Base-by-base conservation (phyloP, 30 jellyfish, hydroid and myxozoan genomes). In the Calvadosia cruxmelitensis region DNA sequence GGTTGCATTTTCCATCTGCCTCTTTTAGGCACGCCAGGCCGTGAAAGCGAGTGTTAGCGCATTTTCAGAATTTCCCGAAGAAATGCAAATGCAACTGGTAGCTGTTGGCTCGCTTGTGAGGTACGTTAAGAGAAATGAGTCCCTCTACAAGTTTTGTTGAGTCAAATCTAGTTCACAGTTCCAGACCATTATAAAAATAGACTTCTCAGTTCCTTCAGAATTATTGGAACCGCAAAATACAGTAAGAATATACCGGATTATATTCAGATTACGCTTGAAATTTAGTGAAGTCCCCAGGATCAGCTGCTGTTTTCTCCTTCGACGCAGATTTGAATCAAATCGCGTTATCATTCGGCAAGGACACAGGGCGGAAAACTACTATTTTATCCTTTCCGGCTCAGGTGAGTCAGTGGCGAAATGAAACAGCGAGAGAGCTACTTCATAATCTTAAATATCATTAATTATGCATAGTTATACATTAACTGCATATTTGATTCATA, bases 311-410 rank as follows among this genome's bases (percentile, higher is more conserved):
- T 0, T 1, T 7, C 57, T 29, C 50, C 26, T 66, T 67, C 2
- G 29, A 31, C 42, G 1, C 62, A 79, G 93, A 33, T 79, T 79
- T 48, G 84, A 79, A 27, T 66, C 84, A 27, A 79, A 79, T 49
- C 49, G 93, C 50, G 93, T 79, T 42, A 79, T 79, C 31, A 79
- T 79, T 25, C 67, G 93, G 27, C 93, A 79, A 66, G 93, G 93
- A 3, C 93, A 79, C 50, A 70, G 80, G 3, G 80, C 93, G 7
- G 53, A 67, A 31, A 79, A 79, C 33, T 79, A 67, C 76, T 79
- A 79, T 48, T 72, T 79, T 67, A 72, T 79, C 50, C 76, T 79
- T 0, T 64, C 79, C 27, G 93, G 93, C 31, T 57, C 85, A 64
- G 93, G 93, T 78, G 27, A 15, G 83, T 62, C 28, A 64, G 61